phyloP scores from a whole-genome alignment of 2,888 invertebrate genomes.

The Sisyra terminalis region DNA sequence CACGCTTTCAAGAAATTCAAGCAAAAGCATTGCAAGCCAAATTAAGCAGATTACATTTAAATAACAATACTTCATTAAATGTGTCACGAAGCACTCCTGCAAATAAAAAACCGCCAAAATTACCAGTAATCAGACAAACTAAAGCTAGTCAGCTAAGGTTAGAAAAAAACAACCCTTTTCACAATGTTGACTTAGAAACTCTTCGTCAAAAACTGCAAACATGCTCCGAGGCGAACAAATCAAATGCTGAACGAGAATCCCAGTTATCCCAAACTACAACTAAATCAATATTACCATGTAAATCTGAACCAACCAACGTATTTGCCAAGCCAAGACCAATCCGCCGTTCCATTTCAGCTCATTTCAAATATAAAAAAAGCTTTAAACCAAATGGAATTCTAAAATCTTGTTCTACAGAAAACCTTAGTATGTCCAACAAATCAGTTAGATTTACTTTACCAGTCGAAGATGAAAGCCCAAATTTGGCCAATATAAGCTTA shows the following conservation, averaged over 20 bases:
- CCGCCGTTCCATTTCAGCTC: conserved; percentile 31
- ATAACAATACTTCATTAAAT: not conserved
- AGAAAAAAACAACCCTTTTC: conserved; percentile 13
- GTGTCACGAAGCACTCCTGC: not conserved
- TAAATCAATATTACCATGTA: not conserved
- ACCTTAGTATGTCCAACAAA: conserved; percentile 15
- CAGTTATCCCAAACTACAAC: not conserved
- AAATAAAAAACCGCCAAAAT: conserved; percentile 8
- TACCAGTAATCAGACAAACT: conserved; percentile 18
- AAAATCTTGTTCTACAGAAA: conserved; percentile 29
- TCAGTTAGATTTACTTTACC: conserved; percentile 12
- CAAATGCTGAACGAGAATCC: not conserved
- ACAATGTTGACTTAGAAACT: not conserved
- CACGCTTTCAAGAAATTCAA: conserved; percentile 4
- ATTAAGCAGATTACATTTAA: not conserved
- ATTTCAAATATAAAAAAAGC: conserved; percentile 29
- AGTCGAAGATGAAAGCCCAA: conserved; percentile 25
- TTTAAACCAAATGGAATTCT: conserved; percentile 26
- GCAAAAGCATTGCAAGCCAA: conserved; percentile 2
- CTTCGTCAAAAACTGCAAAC: not conserved
- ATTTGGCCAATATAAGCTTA: conserved; percentile 13
- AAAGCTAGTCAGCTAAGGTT: conserved; percentile 17
- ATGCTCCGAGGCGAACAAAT: not conserved
- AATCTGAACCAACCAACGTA: conserved; percentile 1
- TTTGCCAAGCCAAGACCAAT: conserved; percentile 5